Base-by-base conservation (phyloP, 2,113 vertebrate species). In the Turdus rufiventris region DNA sequence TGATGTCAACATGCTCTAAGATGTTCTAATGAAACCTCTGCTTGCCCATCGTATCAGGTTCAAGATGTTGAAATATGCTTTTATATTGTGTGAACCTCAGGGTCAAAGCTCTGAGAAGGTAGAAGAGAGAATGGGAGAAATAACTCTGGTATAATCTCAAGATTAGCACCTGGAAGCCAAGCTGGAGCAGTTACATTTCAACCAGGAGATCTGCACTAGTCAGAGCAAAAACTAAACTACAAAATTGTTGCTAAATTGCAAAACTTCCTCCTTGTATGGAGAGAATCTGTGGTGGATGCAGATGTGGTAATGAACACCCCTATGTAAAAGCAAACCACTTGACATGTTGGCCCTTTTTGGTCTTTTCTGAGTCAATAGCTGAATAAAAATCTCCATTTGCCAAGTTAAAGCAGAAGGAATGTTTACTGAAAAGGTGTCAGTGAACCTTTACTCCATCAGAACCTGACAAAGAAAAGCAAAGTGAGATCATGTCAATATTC, bases 241-340 rank as follows among this genome's bases (percentile, higher is more conserved):
- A 45, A 48, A 70, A 12, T n/a, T 23, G 45, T 45, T 5, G 31
- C 18, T 43, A 34, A 58, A 12, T 19, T 68, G 31, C 15, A 73
- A 53, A 88, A 40, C 1, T 2, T 33, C 23, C 8, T 79, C 79
- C 33, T 19, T 65, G 1, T 45, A 18, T 14, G 23, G 21, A 33
- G 51, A 63, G 12, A 65, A 57, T 48, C 26, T 33, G 5, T 6
- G 12, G 21, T 34, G 8, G 7, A 53, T 0, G 0, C 4, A 61
- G 40, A 20, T 45, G 53, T 71, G 53, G 48, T 36, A 51, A 61
- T 17, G 6, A 74, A 11, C 24, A 62, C 5, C 4, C 5, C 5
- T 15, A 28, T 14, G 11, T 72, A 60, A 54, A 87, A 51, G 31
- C 11, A 72, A 89, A 67, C 8, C 11, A 47, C 21, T 5, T 26